Evolutionary conservation across 2,113 vertebrate genomes (phyloP).

Genomic region (Pteronura brasiliensis): DNA sequence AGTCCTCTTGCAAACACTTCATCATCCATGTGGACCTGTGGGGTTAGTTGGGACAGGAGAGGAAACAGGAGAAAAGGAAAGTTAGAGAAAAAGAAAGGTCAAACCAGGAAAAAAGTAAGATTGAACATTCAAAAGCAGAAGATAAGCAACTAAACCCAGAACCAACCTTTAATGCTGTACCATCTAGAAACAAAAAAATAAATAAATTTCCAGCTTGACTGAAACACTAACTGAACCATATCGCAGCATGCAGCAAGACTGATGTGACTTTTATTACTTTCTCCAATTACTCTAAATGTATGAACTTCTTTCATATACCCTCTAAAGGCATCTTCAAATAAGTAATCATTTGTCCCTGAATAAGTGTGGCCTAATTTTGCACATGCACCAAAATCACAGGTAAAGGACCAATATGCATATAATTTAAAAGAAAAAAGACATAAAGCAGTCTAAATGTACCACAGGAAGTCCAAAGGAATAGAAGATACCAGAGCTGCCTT

Average conservation of each 20-base stretch:
- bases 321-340: background rate
- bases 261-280: background rate
- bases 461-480: background rate
- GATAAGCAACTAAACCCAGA: background rate
- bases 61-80: background rate
- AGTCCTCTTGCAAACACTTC: conserved; percentile 86
- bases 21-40: conserved; percentile 81
- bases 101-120: background rate
- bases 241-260: background rate
- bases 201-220: background rate
- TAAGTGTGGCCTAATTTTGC: background rate
- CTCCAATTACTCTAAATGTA: background rate
- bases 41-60: background rate
- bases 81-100: background rate
- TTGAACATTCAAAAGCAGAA: background rate
- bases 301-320: background rate
- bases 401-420: background rate
- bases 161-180: background rate
- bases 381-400: background rate
- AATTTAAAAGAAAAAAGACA: background rate
- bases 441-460: background rate
- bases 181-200: background rate
- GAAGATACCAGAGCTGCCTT: conserved; percentile 84
- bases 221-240: background rate
- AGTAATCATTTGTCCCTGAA: background rate